Percentiles rank a stretch among this genome's conserved stretches.
Conservation (phyloP, 2,888 invertebrate genomes). For the Epistrophe grossulariae region DNA sequence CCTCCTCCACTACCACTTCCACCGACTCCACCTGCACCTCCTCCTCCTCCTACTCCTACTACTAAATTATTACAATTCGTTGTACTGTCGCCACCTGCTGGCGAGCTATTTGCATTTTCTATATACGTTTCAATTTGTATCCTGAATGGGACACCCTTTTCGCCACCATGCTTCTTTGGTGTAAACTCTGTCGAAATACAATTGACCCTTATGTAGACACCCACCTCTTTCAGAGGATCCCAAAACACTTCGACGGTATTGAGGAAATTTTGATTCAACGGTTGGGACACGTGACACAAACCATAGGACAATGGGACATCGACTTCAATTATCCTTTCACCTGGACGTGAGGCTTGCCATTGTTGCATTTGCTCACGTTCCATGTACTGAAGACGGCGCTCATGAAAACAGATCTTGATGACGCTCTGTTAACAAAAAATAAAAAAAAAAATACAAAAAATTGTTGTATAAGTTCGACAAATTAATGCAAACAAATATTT, state of each 20-base stretch:
- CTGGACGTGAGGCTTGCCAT: constrained; percentile 95
- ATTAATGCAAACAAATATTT: constrained; percentile 35
- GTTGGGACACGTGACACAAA: constrained; percentile 92
- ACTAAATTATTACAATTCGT: constrained; percentile 72
- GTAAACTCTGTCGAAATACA: constrained; percentile 99
- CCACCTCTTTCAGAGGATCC: constrained; percentile 98
- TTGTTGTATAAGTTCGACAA: constrained; percentile 30
- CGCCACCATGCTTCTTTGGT: constrained; percentile 98
- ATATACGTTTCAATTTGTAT: constrained; percentile 95
- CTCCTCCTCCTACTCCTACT: constrained; percentile 25
- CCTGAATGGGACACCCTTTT: constrained; percentile 98
- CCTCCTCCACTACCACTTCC: constrained; percentile 29
- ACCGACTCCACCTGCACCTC: constrained; percentile 5
- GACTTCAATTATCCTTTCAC: constrained; percentile 95
- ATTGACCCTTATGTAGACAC: constrained; percentile 97
- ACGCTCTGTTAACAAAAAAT: constrained; percentile 87
- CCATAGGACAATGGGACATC: constrained; percentile 98
- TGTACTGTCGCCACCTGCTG: constrained; percentile 62
- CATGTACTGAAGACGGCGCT: constrained; percentile 96
- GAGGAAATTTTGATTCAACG: constrained; percentile 86
- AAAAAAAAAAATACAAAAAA: not conserved
- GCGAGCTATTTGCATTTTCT: constrained; percentile 79
- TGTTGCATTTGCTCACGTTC: constrained; percentile 96
- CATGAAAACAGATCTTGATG: constrained; percentile 97
- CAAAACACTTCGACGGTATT: constrained; percentile 95